Evolutionary conservation across 2,113 vertebrate species (phyloP), one percentile per base, ranked within the genome.

Genomic region (Epinephelus cyanopodus): DNA sequence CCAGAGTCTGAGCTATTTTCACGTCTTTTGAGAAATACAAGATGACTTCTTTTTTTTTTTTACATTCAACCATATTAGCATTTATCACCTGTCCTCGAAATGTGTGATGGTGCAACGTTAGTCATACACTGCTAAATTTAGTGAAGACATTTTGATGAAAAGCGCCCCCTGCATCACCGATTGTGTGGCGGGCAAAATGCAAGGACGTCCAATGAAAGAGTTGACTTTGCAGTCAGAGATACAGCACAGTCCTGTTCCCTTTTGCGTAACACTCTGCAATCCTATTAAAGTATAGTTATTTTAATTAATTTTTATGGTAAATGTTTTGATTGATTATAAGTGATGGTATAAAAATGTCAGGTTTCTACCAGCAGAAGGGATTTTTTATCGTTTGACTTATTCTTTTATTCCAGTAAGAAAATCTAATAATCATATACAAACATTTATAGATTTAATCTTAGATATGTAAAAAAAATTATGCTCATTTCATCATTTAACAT

Each of bases 151-250:
- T 50, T 29, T 48, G 7, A 78, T 74, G 53, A 64, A 79, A 64
- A 54, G 58, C 29, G 25, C 10, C 57, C 48, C 21, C 17, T 54
- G 69, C 23, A 15, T 78, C 56, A 18, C 15, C 0, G 52, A 15
- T 21, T 45, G 37, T 57, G 58, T 21, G 11, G 17, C 2, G 15
- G 69, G 53, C 27, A 61, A 56, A 77, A 74, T 12, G 63, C 69
- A 71, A 79, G 78, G 79, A 66, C 66, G 6, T 61, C 45, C 65
- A 62, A 11, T 21, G 21, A 67, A 78, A 71, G 56, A n/a, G 63
- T 45, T 42, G 76, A 79, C 65, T 83, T 62, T 72, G 72, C 65
- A 72, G 48, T 56, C 8, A 23, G 29, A 61, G 50, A 29, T 15
- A 33, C 48, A 37, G 19, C 23, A 9, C 47, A 19, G 75, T 19